phyloP scores from a whole-genome alignment of 2,888 invertebrate species.

The Calameuta filiformis region DNA sequence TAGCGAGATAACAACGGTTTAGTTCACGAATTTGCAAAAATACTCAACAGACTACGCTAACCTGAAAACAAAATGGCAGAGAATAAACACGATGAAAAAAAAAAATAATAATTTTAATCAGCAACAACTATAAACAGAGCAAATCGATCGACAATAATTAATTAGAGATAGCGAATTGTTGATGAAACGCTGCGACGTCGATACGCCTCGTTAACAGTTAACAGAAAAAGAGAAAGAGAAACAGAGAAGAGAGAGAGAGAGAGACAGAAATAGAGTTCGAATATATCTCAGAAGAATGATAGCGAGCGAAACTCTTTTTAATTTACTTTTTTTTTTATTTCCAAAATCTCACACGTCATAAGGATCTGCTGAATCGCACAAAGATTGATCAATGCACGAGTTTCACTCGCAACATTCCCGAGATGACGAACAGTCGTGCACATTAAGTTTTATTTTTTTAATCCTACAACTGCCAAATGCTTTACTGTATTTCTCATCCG shows the following conservation, averaged over 20 bases:
- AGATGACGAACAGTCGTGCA: background rate
- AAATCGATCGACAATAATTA: background rate
- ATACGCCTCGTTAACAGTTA: background rate
- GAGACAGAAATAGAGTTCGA: background rate
- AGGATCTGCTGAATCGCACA: background rate
- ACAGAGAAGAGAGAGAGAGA: background rate
- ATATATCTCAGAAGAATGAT: background rate
- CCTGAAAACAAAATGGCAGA: background rate
- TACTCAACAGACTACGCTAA: background rate
- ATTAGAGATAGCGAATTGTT: background rate
- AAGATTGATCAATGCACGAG: background rate
- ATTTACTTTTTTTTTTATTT: background rate
- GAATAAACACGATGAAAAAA: background rate
- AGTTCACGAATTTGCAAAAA: background rate
- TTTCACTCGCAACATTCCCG: background rate
- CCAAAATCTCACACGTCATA: background rate
- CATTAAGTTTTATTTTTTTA: background rate
- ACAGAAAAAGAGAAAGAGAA: background rate
- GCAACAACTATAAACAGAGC: background rate
- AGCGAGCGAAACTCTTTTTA: background rate
- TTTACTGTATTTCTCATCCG: background rate
- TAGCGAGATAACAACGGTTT: background rate
- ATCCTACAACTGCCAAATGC: background rate
- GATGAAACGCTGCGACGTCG: background rate
- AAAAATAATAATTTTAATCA: background rate